A percentile compares a stretch with the other conserved stretches of the same genome.
phyloP scores from a whole-genome alignment of 1,140 invertebrate species.

The Drosophila eugracilis region DNA sequence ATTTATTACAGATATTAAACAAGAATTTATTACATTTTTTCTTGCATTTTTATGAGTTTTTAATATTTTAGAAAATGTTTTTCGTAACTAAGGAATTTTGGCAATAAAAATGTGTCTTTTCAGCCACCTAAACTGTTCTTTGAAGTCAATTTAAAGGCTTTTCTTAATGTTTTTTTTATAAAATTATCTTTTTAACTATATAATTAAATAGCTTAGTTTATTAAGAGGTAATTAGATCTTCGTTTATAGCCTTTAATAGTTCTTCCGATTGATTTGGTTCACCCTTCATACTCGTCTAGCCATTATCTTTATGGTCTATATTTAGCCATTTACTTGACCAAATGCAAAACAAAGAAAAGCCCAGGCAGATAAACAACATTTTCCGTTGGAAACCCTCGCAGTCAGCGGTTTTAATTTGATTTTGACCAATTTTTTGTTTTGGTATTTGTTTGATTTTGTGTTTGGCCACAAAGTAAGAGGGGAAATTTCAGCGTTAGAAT shows the following conservation, averaged over 20 bases:
- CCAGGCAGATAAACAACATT: conserved; percentile 22
- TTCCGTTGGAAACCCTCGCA: conserved; percentile 4
- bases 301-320: conserved; percentile 22
- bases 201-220: too few relatives aligned
- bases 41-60: too few relatives aligned
- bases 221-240: background rate
- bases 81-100: too few relatives aligned
- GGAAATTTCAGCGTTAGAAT: background rate
- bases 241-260: background rate
- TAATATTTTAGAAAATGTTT: too few relatives aligned
- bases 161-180: too few relatives aligned
- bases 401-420: conserved; percentile 15
- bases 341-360: conserved; percentile 8
- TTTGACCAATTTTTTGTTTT: conserved; percentile 13
- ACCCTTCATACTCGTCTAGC: background rate
- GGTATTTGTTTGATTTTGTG: conserved; percentile 8
- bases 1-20: too few relatives aligned
- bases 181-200: too few relatives aligned
- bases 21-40: too few relatives aligned
- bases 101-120: too few relatives aligned
- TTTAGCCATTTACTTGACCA: conserved; percentile 10
- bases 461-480: background rate
- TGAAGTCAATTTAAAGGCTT: too few relatives aligned
- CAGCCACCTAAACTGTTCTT: too few relatives aligned
- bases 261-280: conserved; percentile 5